Conservation (phyloP, 2,888 invertebrate genomes). For the Dysmachus trigonus region DNA sequence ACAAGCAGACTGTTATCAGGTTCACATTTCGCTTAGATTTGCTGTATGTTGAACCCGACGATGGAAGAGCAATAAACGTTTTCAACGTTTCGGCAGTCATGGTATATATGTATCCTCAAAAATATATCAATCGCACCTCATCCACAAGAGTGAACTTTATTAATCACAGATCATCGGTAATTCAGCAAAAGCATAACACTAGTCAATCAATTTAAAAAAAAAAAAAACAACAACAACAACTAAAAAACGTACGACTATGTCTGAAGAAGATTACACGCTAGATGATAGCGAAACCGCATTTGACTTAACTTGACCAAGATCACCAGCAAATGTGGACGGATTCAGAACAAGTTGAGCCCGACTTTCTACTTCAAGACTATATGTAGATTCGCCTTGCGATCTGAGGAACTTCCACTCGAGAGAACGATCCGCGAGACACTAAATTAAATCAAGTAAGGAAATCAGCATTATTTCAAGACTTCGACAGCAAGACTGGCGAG, state of each 20-base stretch:
- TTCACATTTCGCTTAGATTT: constrained; percentile 23
- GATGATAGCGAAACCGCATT: neutral
- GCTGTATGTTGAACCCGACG: constrained; percentile 45
- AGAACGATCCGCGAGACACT: constrained; percentile 22
- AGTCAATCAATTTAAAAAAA: neutral
- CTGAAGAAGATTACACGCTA: neutral
- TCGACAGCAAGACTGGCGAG: neutral
- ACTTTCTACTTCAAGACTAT: neutral
- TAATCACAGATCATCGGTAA: constrained; percentile 12
- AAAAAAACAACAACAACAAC: neutral
- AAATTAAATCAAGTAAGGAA: constrained; percentile 36
- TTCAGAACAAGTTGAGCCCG: neutral
- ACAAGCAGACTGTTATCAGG: constrained; percentile 54
- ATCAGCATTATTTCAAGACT: constrained; percentile 32
- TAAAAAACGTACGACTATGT: neutral
- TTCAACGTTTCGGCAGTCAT: constrained; percentile 64
- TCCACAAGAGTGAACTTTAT: neutral
- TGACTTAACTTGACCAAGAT: neutral
- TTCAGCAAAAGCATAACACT: neutral
- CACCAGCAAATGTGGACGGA: neutral
- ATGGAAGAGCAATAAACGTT: constrained; percentile 61
- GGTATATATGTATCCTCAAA: neutral
- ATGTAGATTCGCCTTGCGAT: neutral
- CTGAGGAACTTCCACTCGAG: neutral
- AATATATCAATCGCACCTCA: neutral